phyloP scores from a whole-genome alignment of 2,888 invertebrate genomes.

The Dynastes grantii region DNA sequence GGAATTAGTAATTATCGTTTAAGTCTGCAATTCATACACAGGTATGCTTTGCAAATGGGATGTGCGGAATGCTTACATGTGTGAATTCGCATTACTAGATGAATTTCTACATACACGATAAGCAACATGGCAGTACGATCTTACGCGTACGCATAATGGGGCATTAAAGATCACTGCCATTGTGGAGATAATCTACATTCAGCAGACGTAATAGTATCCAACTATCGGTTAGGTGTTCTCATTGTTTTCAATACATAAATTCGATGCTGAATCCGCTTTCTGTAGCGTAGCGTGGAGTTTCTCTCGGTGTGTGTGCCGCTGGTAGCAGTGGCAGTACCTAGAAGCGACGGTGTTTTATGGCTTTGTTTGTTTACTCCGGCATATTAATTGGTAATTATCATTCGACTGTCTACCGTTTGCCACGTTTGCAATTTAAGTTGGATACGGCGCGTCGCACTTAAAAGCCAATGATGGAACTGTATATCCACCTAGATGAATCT shows the following conservation, averaged over 20 bases:
- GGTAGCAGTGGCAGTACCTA: slow-evolving; percentile 6
- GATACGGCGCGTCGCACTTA: slow-evolving; percentile 38
- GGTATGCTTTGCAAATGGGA: too few relatives aligned
- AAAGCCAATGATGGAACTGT: slow-evolving; percentile 43
- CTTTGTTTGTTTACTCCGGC: slow-evolving; percentile 57
- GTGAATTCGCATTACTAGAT: too few relatives aligned
- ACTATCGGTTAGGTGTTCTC: slow-evolving; percentile 63
- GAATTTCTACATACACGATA: too few relatives aligned
- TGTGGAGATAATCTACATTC: slow-evolving; percentile 57
- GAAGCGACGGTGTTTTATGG: slow-evolving; percentile 54
- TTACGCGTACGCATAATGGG: slow-evolving; percentile 33
- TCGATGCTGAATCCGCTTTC: slow-evolving; percentile 63
- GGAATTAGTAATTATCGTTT: too few relatives aligned
- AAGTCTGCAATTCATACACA: too few relatives aligned
- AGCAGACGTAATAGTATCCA: slow-evolving; percentile 58
- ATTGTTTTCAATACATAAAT: slow-evolving; percentile 68
- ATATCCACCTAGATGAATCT: not conserved
- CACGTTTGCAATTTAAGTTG: slow-evolving; percentile 52
- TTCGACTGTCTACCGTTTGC: slow-evolving; percentile 52
- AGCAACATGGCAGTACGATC: slow-evolving; percentile 11
- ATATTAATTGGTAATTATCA: slow-evolving; percentile 59
- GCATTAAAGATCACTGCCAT: slow-evolving; percentile 34
- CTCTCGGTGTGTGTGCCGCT: slow-evolving; percentile 33
- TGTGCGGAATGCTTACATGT: too few relatives aligned
- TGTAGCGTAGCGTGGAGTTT: slow-evolving; percentile 49